These are phyloP conservation scores for Isurus oxyrinchus DNA, from an alignment of 2,113 vertebrate species.

Conservation along the genomic window DNA sequence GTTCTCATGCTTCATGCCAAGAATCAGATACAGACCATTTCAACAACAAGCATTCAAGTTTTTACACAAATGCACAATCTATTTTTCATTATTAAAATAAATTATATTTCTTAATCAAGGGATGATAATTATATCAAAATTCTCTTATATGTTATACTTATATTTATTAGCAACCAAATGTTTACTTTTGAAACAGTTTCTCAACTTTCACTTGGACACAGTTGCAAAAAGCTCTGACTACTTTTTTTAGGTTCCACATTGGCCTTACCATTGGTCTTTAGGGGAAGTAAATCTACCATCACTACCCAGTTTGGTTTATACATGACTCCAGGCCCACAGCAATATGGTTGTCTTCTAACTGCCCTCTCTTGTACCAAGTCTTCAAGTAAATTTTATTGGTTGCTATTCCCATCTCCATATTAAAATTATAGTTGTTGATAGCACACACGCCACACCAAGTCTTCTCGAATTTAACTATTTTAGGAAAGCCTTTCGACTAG, in stretches of 20 bases:
- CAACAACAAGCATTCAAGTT: background rate
- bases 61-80: background rate
- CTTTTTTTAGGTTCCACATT: background rate
- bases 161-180: background rate
- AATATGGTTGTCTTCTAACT: background rate
- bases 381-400: background rate
- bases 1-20: constrained; percentile 28
- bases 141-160: background rate
- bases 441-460: background rate
- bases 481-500: too few relatives aligned
- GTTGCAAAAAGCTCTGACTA: background rate
- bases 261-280: background rate
- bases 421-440: background rate
- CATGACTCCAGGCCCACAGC: too few relatives aligned
- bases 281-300: background rate
- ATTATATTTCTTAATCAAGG: background rate
- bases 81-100: background rate
- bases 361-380: background rate
- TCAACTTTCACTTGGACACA: background rate
- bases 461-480: too few relatives aligned
- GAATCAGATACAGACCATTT: background rate
- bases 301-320: background rate
- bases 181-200: background rate
- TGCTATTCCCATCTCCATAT: background rate
- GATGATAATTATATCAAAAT: background rate